phyloP scores from a whole-genome alignment of 2,113 vertebrate genomes.

The Anolis sagrei region DNA sequence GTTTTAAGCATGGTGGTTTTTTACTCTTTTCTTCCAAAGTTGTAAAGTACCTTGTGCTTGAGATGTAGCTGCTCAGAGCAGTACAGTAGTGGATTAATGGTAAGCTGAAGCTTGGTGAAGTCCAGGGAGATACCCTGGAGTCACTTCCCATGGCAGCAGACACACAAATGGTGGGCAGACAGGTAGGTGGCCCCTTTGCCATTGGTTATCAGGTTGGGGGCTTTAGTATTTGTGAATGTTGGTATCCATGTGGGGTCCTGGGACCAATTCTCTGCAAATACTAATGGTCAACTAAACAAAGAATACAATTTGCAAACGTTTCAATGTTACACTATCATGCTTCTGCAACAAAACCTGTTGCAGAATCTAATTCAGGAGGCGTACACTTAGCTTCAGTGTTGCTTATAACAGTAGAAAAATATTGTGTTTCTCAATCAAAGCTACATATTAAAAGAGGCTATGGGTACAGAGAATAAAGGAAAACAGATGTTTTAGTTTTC shows the following conservation, averaged over 20 bases:
- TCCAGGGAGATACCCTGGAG: no score
- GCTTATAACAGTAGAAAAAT: not conserved
- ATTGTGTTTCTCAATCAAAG: not conserved
- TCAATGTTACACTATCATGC: not conserved
- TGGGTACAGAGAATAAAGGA: not conserved
- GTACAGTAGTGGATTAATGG: no score
- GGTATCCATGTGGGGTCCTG: no score
- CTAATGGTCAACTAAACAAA: not conserved
- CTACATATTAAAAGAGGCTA: not conserved
- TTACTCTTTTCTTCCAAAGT: not conserved
- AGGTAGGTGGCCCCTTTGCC: no score
- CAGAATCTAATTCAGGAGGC: not conserved
- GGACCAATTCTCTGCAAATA: not conserved
- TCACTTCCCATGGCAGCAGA: no score
- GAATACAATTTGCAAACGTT: not conserved
- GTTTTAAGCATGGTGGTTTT: no score
- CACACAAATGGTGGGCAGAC: no score
- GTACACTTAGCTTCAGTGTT: not conserved
- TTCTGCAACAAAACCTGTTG: not conserved
- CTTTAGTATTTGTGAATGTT: not conserved
- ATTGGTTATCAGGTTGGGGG: no score
- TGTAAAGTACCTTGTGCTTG: no score
- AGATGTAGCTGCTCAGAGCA: no score
- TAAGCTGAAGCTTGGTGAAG: no score
- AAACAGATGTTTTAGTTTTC: conserved; percentile 1